A percentile compares a stretch with the other conserved stretches of the same genome.
Evolutionary conservation across 2,113 vertebrate species (phyloP).

Genomic region (rat (Rattus norvegicus)): GRCr8 NC_086024.1:109870001-109870500

Average conservation of each 20-base stretch:
- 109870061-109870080: constrained; percentile 6
- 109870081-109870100: constrained; percentile 34
- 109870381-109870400: background rate
- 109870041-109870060: background rate
- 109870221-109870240: constrained; percentile 8
- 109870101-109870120: background rate
- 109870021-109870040: background rate
- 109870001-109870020: background rate
- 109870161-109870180: background rate
- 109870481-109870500: background rate
- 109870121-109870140: background rate
- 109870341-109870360: background rate
- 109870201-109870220: background rate
- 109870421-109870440: background rate
- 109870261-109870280: background rate
- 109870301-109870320: background rate
- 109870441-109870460: background rate
- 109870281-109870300: background rate
- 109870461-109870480: background rate
- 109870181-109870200: constrained; percentile 3
- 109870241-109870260: background rate
- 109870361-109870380: background rate
- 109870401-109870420: background rate
- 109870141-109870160: background rate
- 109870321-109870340: background rate